Percentiles rank a stretch among this genome's conserved stretches.
Conservation (phyloP, 2,797 vertebrate genomes). For the Chanos chanos region DNA sequence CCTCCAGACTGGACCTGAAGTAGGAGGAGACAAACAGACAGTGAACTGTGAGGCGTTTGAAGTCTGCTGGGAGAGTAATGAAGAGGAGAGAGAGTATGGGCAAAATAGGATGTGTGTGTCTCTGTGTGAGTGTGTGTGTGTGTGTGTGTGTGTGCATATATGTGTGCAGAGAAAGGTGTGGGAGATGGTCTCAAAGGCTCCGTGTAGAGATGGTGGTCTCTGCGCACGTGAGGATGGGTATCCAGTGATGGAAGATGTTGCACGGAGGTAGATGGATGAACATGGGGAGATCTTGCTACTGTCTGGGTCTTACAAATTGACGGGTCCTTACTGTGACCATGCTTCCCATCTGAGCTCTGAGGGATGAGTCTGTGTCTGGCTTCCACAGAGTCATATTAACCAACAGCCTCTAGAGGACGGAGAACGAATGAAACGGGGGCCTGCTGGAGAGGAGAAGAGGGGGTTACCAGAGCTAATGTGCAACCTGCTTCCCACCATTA, state of each 20-base stretch:
- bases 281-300: slow-evolving; percentile 11
- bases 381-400: slow-evolving; percentile 38
- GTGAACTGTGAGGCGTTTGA: slow-evolving; percentile 51
- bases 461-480: slow-evolving; percentile 14
- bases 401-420: slow-evolving; percentile 6
- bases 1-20: slow-evolving; percentile 45
- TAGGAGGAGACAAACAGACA: slow-evolving; percentile 47
- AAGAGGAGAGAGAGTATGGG: slow-evolving; percentile 31
- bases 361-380: slow-evolving; percentile 40
- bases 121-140: background rate
- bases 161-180: slow-evolving; percentile 6
- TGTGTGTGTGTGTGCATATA: slow-evolving; percentile 4
- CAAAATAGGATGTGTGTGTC: slow-evolving; percentile 6
- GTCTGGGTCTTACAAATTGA: slow-evolving; percentile 42
- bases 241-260: too few species aligned
- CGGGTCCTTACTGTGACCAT: slow-evolving; percentile 36
- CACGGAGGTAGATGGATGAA: slow-evolving; percentile 4
- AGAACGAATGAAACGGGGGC: slow-evolving; percentile 13
- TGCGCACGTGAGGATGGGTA: too few species aligned
- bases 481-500: slow-evolving; percentile 14
- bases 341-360: slow-evolving; percentile 32
- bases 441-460: background rate
- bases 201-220: too few species aligned
- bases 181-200: too few species aligned
- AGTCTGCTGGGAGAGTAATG: slow-evolving; percentile 28